Evolutionary conservation across 2,113 vertebrate genomes (phyloP).

Genomic region (Oryzias curvinotus): DNA sequence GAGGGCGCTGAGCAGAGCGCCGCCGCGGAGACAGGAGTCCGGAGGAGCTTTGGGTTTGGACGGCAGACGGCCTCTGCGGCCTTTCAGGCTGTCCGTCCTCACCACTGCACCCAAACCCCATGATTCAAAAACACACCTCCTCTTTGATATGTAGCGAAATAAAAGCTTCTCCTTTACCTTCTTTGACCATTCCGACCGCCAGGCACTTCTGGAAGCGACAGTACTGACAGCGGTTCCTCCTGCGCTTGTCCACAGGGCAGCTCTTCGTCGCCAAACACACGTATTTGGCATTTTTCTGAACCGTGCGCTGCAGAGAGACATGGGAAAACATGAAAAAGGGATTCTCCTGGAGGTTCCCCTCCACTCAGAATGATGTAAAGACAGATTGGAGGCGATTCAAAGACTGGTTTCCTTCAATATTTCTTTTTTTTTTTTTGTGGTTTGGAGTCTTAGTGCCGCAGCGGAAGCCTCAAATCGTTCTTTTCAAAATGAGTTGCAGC

Average conservation of each 20-base stretch:
- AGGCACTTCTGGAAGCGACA: conserved; percentile 96
- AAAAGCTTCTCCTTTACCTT: conserved; percentile 78
- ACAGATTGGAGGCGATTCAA: too few relatives aligned
- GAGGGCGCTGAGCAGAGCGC: conserved; percentile 86
- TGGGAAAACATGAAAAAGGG: not conserved
- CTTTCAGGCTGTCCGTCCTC: conserved; percentile 92
- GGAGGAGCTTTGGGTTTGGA: conserved; percentile 90
- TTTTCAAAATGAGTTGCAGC: conserved; percentile 55
- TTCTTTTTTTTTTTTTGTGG: too few relatives aligned
- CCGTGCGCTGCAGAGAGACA: conserved; percentile 82
- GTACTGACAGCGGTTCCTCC: conserved; percentile 91
- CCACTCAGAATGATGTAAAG: too few relatives aligned
- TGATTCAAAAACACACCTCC: too few relatives aligned
- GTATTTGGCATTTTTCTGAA: conserved; percentile 97
- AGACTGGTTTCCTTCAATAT: too few relatives aligned
- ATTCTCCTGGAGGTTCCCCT: not conserved
- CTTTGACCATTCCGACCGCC: conserved; percentile 94
- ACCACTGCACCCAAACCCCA: conserved; percentile 80
- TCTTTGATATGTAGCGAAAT: too few relatives aligned
- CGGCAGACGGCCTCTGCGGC: conserved; percentile 91
- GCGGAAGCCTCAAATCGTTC: conserved; percentile 8
- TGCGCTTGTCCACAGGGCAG: conserved; percentile 93
- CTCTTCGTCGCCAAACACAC: conserved; percentile 94
- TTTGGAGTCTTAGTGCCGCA: not conserved
- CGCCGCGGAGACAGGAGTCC: conserved; percentile 84